Evolutionary conservation across 2,113 vertebrate genomes (phyloP), one percentile per base, ranked within the genome.

Genomic region (Zosterops japonicus): DNA sequence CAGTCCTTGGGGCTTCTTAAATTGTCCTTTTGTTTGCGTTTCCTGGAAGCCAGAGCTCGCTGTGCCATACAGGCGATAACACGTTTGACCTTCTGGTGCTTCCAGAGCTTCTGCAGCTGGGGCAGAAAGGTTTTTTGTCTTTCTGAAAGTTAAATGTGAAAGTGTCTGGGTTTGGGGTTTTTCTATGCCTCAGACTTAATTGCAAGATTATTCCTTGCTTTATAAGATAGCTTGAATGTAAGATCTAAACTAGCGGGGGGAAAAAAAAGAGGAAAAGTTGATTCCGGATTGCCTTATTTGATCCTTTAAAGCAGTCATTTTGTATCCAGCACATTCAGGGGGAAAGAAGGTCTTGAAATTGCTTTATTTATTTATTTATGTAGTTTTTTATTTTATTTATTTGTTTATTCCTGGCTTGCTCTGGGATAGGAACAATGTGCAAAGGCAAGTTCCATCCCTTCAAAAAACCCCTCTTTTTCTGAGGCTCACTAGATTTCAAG

Each of bases 21-120:
- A 16, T 4, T 2, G 9, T 28, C 29, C 24, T 42, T 16, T 35
- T 2, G 0, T 33, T 14, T 14, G 0, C 11, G 0, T 39, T 49
- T 63, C 27, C 2, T 1, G 0, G 33, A 2, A 79, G 41, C 3
- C 39, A 11, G 22, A 39, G 10, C 49, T 57, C 19, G 1, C 31
- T 11, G 15, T 27, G 8, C 69, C 14, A 0, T 5, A 2, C 9
- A 2, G 12, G 28, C 0, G 0, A 24, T 5, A 4, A 4, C 2
- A 0, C 1, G 0, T 50, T 52, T 14, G 23, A 49, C 36, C 27
- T 59, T 28, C 39, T 2, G 42, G 35, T 28, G 0, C 14, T 59
- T 27, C 2, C 8, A 4, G 80, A 57, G 46, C 39, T 39, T 39
- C 35, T 42, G 35, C 57, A 42, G 61, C 49, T 41, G 46, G 20